Percentiles rank a stretch among this genome's conserved stretches.
Evolutionary conservation across 2,113 vertebrate species (phyloP).

Genomic region (Delphinus delphis): DNA sequence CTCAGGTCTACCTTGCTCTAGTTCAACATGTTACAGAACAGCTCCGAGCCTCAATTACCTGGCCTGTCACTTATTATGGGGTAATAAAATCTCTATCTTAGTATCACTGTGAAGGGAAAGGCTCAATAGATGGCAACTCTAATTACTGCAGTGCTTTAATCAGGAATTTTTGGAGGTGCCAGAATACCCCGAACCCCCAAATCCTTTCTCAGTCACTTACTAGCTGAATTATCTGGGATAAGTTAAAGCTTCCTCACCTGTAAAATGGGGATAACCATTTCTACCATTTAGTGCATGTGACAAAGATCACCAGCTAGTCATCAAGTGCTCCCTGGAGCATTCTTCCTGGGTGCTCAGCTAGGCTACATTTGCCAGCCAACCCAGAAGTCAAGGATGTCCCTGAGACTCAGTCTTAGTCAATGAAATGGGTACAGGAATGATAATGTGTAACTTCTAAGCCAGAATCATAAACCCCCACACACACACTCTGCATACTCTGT

Average conservation of each 20-base stretch:
- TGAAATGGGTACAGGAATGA: not conserved
- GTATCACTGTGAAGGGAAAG: not conserved
- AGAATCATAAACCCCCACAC: not conserved
- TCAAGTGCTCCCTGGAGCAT: not conserved
- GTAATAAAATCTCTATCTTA: not conserved
- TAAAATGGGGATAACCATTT: not conserved
- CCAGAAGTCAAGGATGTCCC: not conserved
- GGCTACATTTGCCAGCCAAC: not conserved
- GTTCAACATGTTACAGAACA: not conserved
- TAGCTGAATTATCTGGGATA: not conserved
- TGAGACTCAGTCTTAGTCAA: not conserved
- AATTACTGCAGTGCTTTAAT: not conserved
- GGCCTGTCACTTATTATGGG: not conserved
- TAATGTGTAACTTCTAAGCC: not conserved
- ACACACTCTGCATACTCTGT: too few relatives aligned
- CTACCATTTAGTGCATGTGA: not conserved
- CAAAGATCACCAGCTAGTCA: not conserved
- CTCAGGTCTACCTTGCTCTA: not conserved
- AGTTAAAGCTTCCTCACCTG: not conserved
- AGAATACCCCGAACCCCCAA: not conserved
- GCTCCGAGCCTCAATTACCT: not conserved
- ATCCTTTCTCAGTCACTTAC: not conserved
- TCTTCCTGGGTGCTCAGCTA: not conserved
- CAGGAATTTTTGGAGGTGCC: not conserved
- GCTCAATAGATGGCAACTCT: not conserved